Evolutionary conservation across 2,113 vertebrate genomes (phyloP).

Genomic region (Chionis minor): DNA sequence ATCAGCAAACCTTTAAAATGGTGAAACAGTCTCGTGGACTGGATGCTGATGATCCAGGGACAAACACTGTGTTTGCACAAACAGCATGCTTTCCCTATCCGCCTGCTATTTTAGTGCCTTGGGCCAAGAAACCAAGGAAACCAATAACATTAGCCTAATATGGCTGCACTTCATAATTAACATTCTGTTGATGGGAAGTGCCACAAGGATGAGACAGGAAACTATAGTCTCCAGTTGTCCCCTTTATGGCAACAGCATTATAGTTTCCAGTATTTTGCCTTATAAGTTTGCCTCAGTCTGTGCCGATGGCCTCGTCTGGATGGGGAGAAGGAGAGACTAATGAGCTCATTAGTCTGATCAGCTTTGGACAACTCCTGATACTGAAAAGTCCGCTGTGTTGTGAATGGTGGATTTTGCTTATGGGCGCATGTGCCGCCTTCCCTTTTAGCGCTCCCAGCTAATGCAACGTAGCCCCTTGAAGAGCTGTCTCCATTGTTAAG

Average conservation of each 20-base stretch:
- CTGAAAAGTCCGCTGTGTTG: background rate
- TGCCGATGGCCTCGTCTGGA: background rate
- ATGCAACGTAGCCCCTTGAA: background rate
- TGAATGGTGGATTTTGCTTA: background rate
- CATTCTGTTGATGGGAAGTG: background rate
- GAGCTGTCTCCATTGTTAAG: background rate
- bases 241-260: background rate
- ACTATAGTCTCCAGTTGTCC: background rate
- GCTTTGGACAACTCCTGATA: background rate
- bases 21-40: background rate
- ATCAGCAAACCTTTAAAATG: slow-evolving; percentile 14
- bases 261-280: background rate
- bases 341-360: background rate
- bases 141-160: background rate
- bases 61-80: slow-evolving; percentile 20
- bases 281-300: fast-evolving
- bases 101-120: background rate
- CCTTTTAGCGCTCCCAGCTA: background rate
- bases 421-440: background rate
- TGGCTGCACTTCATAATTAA: background rate
- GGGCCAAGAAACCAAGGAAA: slow-evolving; percentile 57
- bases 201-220: background rate
- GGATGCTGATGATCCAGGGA: slow-evolving; percentile 5
- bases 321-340: background rate
- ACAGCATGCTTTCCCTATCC: background rate